A percentile compares a stretch with the other conserved stretches of the same genome.
Evolutionary conservation across 2,797 vertebrate species (phyloP).

Genomic region (Danio jaintianensis): DNA sequence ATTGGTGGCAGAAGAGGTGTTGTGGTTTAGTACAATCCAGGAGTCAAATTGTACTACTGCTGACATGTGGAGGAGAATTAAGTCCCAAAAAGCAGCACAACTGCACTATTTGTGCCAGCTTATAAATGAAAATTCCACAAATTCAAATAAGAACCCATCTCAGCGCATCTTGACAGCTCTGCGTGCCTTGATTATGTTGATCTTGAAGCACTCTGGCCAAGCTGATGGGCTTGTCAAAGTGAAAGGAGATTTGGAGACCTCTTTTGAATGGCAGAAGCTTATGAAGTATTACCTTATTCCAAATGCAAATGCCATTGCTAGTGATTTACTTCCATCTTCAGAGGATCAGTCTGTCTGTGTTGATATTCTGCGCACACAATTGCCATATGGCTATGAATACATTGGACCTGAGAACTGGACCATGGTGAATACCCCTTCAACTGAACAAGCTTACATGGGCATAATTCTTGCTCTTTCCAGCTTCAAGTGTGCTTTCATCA

Average conservation of each 20-base stretch:
- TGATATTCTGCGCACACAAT: conserved; percentile 75
- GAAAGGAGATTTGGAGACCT: conserved; percentile 67
- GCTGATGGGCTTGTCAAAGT: conserved; percentile 71
- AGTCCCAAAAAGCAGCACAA: conserved; percentile 66
- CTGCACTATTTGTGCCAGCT: conserved; percentile 71
- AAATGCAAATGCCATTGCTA: conserved; percentile 43
- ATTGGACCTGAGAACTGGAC: conserved; percentile 75
- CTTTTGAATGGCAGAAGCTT: conserved; percentile 86
- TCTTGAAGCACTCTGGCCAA: conserved; percentile 78
- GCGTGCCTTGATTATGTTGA: conserved; percentile 74
- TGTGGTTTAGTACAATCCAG: conserved; percentile 74
- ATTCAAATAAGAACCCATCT: conserved; percentile 55
- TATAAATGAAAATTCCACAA: conserved; percentile 64
- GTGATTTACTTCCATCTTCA: neutral
- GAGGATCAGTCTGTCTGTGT: conserved; percentile 69
- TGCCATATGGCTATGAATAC: conserved; percentile 86
- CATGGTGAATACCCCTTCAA: conserved; percentile 75
- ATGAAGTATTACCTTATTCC: conserved; percentile 81
- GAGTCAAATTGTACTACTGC: conserved; percentile 57
- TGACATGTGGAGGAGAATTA: conserved; percentile 60
- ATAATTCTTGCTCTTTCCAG: conserved; percentile 81
- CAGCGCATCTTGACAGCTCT: conserved; percentile 66
- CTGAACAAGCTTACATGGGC: conserved; percentile 79
- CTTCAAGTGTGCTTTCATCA: conserved; percentile 80
- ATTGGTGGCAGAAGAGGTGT: conserved; percentile 81